These are phyloP conservation scores for Pheosia tremula DNA, from an alignment of 2,888 invertebrate genomes.

Conservation along the genomic window DNA sequence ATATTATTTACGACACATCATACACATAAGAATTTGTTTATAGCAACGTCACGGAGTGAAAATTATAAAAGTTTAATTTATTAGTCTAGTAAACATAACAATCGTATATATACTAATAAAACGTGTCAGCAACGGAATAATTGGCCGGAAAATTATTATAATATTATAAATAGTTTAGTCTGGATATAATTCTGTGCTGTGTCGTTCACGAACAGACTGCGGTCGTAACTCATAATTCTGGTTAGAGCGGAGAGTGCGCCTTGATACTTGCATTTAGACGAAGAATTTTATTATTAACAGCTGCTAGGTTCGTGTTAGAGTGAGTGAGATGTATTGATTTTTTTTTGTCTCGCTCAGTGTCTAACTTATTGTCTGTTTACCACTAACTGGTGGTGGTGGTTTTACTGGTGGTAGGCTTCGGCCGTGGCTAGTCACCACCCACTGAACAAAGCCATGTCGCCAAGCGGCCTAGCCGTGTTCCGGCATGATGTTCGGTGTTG, in stretches of 20 bases:
- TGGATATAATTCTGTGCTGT: slow-evolving; percentile 74
- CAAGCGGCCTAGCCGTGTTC: no score
- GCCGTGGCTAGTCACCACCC: no score
- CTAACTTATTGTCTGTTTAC: no score
- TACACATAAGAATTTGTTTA: slow-evolving; percentile 61
- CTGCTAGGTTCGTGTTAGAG: no score
- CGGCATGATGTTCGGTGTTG: no score
- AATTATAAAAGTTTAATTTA: slow-evolving; percentile 72
- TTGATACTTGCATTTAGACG: slow-evolving; percentile 60
- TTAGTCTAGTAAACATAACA: slow-evolving; percentile 64
- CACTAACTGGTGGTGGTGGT: no score
- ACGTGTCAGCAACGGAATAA: slow-evolving; percentile 78
- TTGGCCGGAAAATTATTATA: slow-evolving; percentile 81
- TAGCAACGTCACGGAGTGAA: slow-evolving; percentile 59
- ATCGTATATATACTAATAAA: slow-evolving; percentile 80
- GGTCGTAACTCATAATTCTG: slow-evolving; percentile 76
- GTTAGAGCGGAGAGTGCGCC: slow-evolving; percentile 35
- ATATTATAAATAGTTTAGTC: slow-evolving; percentile 82
- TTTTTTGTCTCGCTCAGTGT: no score
- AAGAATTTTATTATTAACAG: not conserved
- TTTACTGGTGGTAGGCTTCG: no score
- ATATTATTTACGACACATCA: slow-evolving; percentile 45
- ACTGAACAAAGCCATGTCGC: no score
- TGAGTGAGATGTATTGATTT: no score
- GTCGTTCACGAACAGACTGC: slow-evolving; percentile 70